Evolutionary conservation across 2,797 vertebrate species (phyloP), one percentile per base, ranked within the genome.

Genomic region (Streptopelia turtur): DNA sequence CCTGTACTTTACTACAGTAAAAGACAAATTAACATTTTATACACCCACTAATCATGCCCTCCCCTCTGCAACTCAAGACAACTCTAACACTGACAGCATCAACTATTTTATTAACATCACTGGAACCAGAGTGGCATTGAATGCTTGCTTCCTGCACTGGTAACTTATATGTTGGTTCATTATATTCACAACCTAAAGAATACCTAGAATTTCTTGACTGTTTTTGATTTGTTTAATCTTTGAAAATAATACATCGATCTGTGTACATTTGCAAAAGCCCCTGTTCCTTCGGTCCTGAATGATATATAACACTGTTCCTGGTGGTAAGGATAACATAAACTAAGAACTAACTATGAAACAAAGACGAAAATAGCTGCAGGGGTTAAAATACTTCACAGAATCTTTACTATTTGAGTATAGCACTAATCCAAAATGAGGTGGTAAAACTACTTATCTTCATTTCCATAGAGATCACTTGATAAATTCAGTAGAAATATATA

Each of bases 401-500:
- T 78, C 71, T 95, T 91, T 93, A 49, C 21, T 82, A 45, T 69
- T 89, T 70, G 20, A 25, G 25, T 85, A 66, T 61, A 66, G 65
- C 33, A 70, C 43, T 85, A 95, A 95, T 64, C 57, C 64, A 94
- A 88, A 89, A 88, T 69, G 52, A 94, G 88, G 35, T 95, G 69
- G 80, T 95, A 56, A 95, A 78, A 75, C 85, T 52, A 87, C 89
- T 97, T 95, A 85, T 81, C 59, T 95, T 55, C 7, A 66, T 79
- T 82, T 96, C 83, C 91, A 87, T 53, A 81, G 93, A 90, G 75
- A 91, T 96, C 53, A 53, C 11, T 96, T 96, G 70, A 41, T 93
- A 94, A 97, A 97, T 97, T 90, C 87, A 85, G 56, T 35, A 35
- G 43, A 89, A 95, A 77, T 9, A 75, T 85, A 94, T 96, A 95